These are phyloP conservation scores for Pasiphila rectangulata DNA, from an alignment of 2,888 invertebrate species.

Conservation along the genomic window DNA sequence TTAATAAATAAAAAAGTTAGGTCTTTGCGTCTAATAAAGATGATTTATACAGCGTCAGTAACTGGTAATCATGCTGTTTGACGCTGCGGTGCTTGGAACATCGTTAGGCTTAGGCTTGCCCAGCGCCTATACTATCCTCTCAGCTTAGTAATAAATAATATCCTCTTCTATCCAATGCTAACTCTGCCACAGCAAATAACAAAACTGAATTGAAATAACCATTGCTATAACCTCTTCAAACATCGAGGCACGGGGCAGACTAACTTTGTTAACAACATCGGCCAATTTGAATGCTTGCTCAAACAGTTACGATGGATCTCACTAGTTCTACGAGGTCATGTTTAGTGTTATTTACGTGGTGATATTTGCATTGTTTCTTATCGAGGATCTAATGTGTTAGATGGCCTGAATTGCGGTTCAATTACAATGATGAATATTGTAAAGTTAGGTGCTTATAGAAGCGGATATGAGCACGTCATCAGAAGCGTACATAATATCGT, in stretches of 20 bases:
- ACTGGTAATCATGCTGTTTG: too few species aligned
- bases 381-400: background rate
- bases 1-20: too few species aligned
- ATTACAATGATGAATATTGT: background rate
- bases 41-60: too few species aligned
- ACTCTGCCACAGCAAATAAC: conserved; percentile 5
- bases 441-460: too few species aligned
- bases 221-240: conserved; percentile 57
- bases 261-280: conserved; percentile 36
- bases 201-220: conserved; percentile 62
- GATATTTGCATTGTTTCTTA: background rate
- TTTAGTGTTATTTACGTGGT: background rate
- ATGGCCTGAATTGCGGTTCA: background rate
- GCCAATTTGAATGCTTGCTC: conserved; percentile 20
- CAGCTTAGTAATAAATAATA: too few species aligned
- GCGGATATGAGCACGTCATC: too few species aligned
- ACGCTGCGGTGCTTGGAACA: too few species aligned
- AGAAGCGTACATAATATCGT: too few species aligned
- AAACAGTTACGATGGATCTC: conserved; percentile 12
- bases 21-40: too few species aligned
- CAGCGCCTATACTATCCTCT: too few species aligned
- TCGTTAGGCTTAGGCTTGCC: too few species aligned
- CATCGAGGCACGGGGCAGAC: conserved; percentile 47
- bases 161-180: background rate
- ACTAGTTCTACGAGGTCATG: conserved; percentile 14